A percentile compares a stretch with the other conserved stretches of the same genome.
These are phyloP conservation scores for Engystomops pustulosus DNA, from an alignment of 2,113 vertebrate species.

Conservation along the genomic window DNA sequence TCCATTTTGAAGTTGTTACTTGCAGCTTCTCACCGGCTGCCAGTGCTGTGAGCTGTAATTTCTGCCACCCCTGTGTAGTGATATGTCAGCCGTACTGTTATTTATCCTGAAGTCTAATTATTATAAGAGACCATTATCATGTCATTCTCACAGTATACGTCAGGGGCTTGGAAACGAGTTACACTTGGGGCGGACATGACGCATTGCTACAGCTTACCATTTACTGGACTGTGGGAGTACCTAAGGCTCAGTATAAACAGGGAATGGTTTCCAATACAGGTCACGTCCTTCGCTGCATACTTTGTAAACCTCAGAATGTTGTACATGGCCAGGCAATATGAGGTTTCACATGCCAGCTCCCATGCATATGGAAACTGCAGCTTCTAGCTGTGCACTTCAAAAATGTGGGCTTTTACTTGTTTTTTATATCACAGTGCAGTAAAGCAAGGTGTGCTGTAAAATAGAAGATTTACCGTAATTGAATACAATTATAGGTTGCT, in stretches of 20 bases:
- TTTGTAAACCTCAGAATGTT: conserved; percentile 28
- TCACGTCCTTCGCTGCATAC: conserved; percentile 31
- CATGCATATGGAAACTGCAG: background rate
- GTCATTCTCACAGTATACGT: background rate
- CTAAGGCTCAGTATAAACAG: background rate
- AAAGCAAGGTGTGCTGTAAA: too few relatives aligned
- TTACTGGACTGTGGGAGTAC: conserved; percentile 12
- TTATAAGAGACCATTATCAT: background rate
- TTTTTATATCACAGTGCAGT: too few relatives aligned
- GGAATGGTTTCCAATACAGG: background rate
- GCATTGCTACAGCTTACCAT: background rate
- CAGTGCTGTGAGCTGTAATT: too few relatives aligned
- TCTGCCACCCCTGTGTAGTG: too few relatives aligned
- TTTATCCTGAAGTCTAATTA: background rate
- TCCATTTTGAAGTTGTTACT: too few relatives aligned
- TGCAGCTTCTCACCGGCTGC: too few relatives aligned
- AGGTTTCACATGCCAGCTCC: background rate
- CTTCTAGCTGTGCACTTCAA: background rate
- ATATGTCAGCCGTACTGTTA: too few relatives aligned
- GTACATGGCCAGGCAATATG: background rate
- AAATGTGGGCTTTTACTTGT: too few relatives aligned
- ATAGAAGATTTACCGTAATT: too few relatives aligned
- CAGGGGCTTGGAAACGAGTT: background rate
- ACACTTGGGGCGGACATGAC: background rate
- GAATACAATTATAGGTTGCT: too few relatives aligned